Evolutionary conservation across 2,888 invertebrate genomes (phyloP).

Genomic region (Synanthedon vespiformis): DNA sequence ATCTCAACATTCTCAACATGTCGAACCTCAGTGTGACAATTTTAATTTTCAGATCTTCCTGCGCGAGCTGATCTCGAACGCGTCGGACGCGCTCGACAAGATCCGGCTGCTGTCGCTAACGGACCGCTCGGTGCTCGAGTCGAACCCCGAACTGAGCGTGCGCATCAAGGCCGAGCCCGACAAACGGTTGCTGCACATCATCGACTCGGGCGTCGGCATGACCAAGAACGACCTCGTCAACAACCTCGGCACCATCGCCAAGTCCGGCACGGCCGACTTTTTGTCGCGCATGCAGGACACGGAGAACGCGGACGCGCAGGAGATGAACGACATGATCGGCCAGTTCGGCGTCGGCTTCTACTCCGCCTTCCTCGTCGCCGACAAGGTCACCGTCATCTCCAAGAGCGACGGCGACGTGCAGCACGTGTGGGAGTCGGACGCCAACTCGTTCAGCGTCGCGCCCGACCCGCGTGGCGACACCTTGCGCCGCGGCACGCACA

Average conservation of each 20-base stretch:
- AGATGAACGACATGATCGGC: slow-evolving; percentile 97
- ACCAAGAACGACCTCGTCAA: slow-evolving; percentile 92
- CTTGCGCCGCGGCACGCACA: slow-evolving; percentile 88
- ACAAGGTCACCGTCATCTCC: slow-evolving; percentile 94
- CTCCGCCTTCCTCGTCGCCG: slow-evolving; percentile 97
- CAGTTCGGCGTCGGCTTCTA: slow-evolving; percentile 99
- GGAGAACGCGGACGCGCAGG: slow-evolving; percentile 59
- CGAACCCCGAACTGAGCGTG: slow-evolving; percentile 86
- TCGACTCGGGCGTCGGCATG: slow-evolving; percentile 98
- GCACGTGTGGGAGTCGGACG: slow-evolving; percentile 98
- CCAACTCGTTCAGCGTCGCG: slow-evolving; percentile 86
- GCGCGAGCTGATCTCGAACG: slow-evolving; percentile 98
- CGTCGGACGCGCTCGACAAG: slow-evolving; percentile 98
- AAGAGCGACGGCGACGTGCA: slow-evolving; percentile 95
- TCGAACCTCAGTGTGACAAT: not conserved
- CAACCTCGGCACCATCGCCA: slow-evolving; percentile 98
- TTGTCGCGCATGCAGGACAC: slow-evolving; percentile 88
- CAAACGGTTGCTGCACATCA: slow-evolving; percentile 90
- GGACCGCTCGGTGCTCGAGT: slow-evolving; percentile 80
- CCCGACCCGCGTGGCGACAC: slow-evolving; percentile 96
- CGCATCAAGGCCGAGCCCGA: slow-evolving; percentile 95
- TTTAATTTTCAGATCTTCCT: slow-evolving; percentile 83
- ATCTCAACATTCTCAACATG: not conserved
- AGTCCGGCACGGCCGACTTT: slow-evolving; percentile 97
- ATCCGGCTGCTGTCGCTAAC: slow-evolving; percentile 94